Percentiles rank a stretch among this genome's conserved stretches.
Evolutionary conservation across 1,140 invertebrate genomes (phyloP).

Genomic region (Eupristina koningsbergeri): DNA sequence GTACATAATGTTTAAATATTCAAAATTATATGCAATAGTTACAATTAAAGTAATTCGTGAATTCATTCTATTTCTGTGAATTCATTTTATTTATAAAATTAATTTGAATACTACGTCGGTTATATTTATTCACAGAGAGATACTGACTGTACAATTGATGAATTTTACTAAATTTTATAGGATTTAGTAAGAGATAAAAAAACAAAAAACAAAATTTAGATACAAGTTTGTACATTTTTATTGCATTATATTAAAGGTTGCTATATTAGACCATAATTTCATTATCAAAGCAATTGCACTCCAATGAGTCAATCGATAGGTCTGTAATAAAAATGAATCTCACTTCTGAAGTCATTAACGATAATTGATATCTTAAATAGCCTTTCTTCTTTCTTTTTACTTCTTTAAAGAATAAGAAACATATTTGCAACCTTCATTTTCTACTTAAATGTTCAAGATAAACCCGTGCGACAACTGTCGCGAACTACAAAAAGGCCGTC

Average conservation of each 20-base stretch:
- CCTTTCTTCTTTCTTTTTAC: constrained; percentile 6
- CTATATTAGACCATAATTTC: constrained; percentile 42
- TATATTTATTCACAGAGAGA: too few relatives aligned
- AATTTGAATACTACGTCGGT: too few relatives aligned
- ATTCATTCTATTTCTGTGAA: too few relatives aligned
- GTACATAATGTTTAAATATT: too few relatives aligned
- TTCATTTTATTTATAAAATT: too few relatives aligned
- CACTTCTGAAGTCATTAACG: not conserved
- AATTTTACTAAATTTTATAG: too few relatives aligned
- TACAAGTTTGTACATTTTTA: not conserved
- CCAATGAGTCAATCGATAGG: not conserved
- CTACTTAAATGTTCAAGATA: constrained; percentile 29
- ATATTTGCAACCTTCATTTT: constrained; percentile 13
- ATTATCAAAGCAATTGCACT: constrained; percentile 1
- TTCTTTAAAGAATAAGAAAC: constrained; percentile 17
- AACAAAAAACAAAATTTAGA: not conserved
- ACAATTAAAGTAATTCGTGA: too few relatives aligned
- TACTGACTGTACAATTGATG: too few relatives aligned
- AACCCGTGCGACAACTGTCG: constrained; percentile 26
- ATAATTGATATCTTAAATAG: constrained; percentile 28
- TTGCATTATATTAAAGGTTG: not conserved
- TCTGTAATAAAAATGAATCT: constrained; percentile 4
- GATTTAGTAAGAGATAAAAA: too few relatives aligned
- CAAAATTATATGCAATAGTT: too few relatives aligned
- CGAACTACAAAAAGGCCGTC: constrained; percentile 55